These are phyloP conservation scores for Drosophila tripunctata DNA, from an alignment of 2,888 invertebrate species.

Conservation along the genomic window DNA sequence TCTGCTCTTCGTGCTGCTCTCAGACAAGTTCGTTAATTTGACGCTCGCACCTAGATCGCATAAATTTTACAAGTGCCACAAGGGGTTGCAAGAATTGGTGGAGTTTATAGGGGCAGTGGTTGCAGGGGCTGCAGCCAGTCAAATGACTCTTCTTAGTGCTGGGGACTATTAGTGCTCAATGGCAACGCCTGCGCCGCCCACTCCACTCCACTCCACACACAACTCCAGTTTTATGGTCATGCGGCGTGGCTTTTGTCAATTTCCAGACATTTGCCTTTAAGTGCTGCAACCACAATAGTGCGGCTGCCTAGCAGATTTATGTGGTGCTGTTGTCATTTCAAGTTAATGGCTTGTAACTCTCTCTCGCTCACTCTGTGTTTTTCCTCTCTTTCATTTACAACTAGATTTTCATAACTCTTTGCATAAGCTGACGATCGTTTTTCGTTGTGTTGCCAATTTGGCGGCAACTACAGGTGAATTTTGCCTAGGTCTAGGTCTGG, in stretches of 20 bases:
- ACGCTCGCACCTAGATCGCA: slow-evolving; percentile 74
- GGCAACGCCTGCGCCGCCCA: slow-evolving; percentile 63
- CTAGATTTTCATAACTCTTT: slow-evolving; percentile 60
- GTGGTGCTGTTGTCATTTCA: slow-evolving; percentile 80
- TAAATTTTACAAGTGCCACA: slow-evolving; percentile 55
- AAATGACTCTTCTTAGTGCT: slow-evolving; percentile 54
- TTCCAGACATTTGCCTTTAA: slow-evolving; percentile 69
- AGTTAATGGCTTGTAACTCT: slow-evolving; percentile 81
- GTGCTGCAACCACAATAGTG: slow-evolving; percentile 52
- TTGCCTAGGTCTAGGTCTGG: slow-evolving; percentile 33
- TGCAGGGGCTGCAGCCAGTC: slow-evolving; percentile 13
- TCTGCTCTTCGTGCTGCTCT: slow-evolving; percentile 3
- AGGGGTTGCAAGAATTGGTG: neutral
- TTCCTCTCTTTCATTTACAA: slow-evolving; percentile 13
- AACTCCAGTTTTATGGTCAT: slow-evolving; percentile 16
- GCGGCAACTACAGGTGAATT: slow-evolving; percentile 64
- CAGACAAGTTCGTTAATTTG: slow-evolving; percentile 83
- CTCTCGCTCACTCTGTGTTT: slow-evolving; percentile 19
- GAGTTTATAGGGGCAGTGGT: neutral
- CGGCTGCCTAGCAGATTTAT: slow-evolving; percentile 74
- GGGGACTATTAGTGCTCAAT: slow-evolving; percentile 68
- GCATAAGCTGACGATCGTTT: slow-evolving; percentile 54
- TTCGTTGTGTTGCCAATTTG: slow-evolving; percentile 36
- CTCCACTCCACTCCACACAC: slow-evolving; percentile 43
- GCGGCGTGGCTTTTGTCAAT: slow-evolving; percentile 69